phyloP scores from a whole-genome alignment of 2,888 invertebrate genomes.

The Heliconius charithonia region DNA sequence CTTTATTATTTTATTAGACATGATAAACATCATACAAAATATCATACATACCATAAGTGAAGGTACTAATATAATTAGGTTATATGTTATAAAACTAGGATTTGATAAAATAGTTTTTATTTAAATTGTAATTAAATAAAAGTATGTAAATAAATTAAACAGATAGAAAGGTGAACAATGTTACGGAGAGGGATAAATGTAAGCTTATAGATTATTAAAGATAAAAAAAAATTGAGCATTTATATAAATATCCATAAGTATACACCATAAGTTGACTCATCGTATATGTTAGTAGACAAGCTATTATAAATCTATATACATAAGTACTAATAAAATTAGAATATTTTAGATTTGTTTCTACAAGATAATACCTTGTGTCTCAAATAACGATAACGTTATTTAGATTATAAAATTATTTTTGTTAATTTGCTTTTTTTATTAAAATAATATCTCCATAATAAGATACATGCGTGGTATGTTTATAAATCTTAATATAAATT shows the following conservation, averaged over 20 bases:
- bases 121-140: not conserved
- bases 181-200: not conserved
- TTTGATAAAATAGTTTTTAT: not conserved
- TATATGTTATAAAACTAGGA: too few relatives aligned
- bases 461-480: not conserved
- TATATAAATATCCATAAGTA: not conserved
- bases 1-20: too few relatives aligned
- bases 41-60: too few relatives aligned
- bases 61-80: too few relatives aligned
- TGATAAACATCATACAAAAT: too few relatives aligned
- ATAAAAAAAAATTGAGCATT: slow-evolving; percentile 1
- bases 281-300: slow-evolving; percentile 19
- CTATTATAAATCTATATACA: not conserved
- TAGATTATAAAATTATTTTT: not conserved
- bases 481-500: not conserved
- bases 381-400: not conserved
- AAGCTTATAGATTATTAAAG: not conserved
- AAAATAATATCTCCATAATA: not conserved
- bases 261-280: not conserved
- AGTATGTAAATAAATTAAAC: not conserved
- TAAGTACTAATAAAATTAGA: slow-evolving; percentile 27
- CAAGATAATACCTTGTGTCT: slow-evolving; percentile 44
- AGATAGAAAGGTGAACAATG: not conserved
- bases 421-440: not conserved
- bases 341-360: slow-evolving; percentile 29